Evolutionary conservation across 2,113 vertebrate genomes (phyloP).

Genomic region (Grammomys surdaster): DNA sequence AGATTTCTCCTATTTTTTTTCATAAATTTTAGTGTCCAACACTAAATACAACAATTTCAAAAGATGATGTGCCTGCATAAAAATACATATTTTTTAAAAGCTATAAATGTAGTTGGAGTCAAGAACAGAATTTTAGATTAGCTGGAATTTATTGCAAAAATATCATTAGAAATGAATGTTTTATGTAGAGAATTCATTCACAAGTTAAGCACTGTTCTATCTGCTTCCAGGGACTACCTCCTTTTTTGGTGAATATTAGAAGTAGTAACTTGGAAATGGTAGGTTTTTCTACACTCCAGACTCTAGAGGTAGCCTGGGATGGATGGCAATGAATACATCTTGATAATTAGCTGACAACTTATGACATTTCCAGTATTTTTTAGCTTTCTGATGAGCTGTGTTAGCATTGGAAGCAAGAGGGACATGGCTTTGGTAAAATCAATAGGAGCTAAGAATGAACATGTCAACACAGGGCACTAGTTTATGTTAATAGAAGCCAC

Average conservation of each 20-base stretch:
- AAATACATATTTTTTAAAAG: conserved; percentile 7
- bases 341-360: background rate
- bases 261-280: background rate
- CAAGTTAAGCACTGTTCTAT: background rate
- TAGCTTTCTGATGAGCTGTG: background rate
- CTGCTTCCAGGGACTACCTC: background rate
- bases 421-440: background rate
- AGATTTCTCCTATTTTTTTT: conserved; percentile 66
- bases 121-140: conserved; percentile 50
- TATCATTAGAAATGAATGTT: conserved; percentile 45
- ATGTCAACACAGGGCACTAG: background rate
- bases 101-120: background rate
- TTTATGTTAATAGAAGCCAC: background rate
- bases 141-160: background rate
- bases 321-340: background rate
- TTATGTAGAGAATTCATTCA: background rate
- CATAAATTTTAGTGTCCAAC: conserved; percentile 46
- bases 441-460: conserved; percentile 17
- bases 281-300: background rate
- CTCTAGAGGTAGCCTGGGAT: background rate
- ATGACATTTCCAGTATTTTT: background rate
- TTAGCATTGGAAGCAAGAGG: background rate
- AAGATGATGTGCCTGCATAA: conserved; percentile 18
- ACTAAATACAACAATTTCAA: conserved; percentile 38
- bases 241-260: background rate